A percentile compares a stretch with the other conserved stretches of the same genome.
phyloP scores from a whole-genome alignment of 2,797 vertebrate species.

The Picus viridis region DNA sequence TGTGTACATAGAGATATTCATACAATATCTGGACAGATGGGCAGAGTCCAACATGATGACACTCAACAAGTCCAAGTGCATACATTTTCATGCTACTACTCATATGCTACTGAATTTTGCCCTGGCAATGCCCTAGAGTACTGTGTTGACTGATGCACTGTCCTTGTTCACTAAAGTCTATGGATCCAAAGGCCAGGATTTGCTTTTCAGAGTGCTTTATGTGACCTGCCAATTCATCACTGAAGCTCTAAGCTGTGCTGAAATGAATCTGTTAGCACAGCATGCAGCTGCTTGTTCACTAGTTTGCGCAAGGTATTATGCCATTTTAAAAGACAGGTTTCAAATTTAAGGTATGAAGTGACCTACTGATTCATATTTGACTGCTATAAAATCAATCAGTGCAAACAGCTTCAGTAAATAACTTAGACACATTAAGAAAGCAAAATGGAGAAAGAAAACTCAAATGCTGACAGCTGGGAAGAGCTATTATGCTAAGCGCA shows the following conservation, averaged over 20 bases:
- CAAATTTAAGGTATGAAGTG: not conserved
- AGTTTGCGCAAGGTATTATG: not conserved
- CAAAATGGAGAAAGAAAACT: not conserved
- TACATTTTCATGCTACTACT: not conserved
- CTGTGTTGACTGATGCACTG: not conserved
- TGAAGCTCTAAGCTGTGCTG: not conserved
- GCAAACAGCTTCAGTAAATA: conserved; percentile 15
- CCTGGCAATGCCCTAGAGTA: not conserved
- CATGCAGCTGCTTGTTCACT: not conserved
- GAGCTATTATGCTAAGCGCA: not conserved
- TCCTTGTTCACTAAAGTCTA: not conserved
- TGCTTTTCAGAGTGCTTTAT: not conserved
- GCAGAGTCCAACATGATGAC: too few species aligned
- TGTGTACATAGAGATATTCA: not conserved
- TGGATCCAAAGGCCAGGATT: not conserved
- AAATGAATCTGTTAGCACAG: conserved; percentile 10
- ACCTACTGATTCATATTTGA: not conserved
- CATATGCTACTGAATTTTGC: not conserved
- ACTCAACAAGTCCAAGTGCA: too few species aligned
- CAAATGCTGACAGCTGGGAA: not conserved
- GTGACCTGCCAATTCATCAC: not conserved
- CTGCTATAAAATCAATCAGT: conserved; percentile 14
- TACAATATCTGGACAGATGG: too few species aligned
- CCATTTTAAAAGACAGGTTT: not conserved
- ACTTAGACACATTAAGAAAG: conserved; percentile 12